A percentile compares a stretch with the other conserved stretches of the same genome.
Conservation (phyloP, 2,113 vertebrate species). For the Cinclus cinclus region DNA sequence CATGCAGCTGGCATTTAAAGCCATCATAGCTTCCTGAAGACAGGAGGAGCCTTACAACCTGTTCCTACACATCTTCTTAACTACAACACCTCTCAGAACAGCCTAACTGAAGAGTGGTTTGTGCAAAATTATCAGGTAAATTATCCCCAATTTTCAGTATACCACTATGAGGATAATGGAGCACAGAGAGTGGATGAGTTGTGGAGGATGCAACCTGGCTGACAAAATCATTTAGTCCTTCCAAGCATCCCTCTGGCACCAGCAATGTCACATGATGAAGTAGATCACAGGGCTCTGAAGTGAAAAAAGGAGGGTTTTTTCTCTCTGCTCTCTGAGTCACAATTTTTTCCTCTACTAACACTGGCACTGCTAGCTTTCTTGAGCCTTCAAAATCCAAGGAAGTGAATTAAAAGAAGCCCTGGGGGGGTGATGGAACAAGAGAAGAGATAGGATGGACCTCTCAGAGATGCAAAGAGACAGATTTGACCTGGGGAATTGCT, state of each 20-base stretch:
- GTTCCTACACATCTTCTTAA: not conserved
- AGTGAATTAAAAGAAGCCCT: slow-evolving; percentile 28
- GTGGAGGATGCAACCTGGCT: not conserved
- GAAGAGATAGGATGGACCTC: not conserved
- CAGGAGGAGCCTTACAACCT: not conserved
- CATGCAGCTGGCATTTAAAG: not conserved
- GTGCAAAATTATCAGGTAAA: not conserved
- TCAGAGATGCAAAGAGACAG: not conserved
- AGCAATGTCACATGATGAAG: not conserved
- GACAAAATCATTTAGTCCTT: slow-evolving; percentile 11
- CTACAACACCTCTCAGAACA: not conserved
- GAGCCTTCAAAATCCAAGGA: not conserved
- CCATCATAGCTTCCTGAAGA: not conserved
- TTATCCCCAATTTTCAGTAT: not conserved
- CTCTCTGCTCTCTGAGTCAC: not conserved
- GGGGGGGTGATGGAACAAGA: not conserved
- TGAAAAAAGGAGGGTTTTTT: not conserved
- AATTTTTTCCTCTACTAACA: not conserved
- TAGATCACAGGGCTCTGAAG: not conserved
- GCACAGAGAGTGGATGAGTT: not conserved
- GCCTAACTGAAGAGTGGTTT: not conserved
- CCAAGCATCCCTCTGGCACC: not conserved
- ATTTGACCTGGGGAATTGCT: not conserved
- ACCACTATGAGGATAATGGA: not conserved
- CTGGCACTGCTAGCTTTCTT: not conserved